Evolutionary conservation across 2,888 invertebrate species (phyloP).

Genomic region (Eugnorisma glareosa): DNA sequence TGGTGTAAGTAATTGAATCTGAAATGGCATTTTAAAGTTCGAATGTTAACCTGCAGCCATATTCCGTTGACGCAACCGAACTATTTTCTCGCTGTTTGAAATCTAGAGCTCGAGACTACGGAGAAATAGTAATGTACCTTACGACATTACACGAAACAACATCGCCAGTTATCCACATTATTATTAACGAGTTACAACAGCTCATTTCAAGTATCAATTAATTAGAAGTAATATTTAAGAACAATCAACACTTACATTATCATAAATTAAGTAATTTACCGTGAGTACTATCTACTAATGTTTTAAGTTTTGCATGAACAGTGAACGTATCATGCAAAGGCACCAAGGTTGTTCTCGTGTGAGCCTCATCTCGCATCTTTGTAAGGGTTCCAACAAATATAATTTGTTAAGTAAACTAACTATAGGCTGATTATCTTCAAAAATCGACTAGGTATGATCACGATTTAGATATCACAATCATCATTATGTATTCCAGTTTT

Average conservation of each 20-base stretch:
- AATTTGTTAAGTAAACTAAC: constrained; percentile 5
- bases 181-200: constrained; percentile 54
- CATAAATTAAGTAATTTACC: constrained; percentile 21
- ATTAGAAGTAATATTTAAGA: constrained; percentile 15
- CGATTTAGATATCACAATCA: constrained; percentile 14
- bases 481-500: constrained; percentile 18
- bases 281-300: constrained; percentile 1
- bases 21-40: constrained; percentile 66
- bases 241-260: constrained; percentile 16
- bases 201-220: constrained; percentile 19
- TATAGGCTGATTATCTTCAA: not conserved
- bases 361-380: constrained; percentile 32
- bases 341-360: constrained; percentile 48
- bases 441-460: constrained; percentile 20
- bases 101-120: constrained; percentile 66
- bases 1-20: constrained; percentile 58
- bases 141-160: constrained; percentile 65
- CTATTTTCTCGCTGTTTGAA: constrained; percentile 66
- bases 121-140: constrained; percentile 64
- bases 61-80: constrained; percentile 66
- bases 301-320: constrained; percentile 22
- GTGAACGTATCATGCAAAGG: constrained; percentile 38
- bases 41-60: constrained; percentile 59
- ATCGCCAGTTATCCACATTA: constrained; percentile 57
- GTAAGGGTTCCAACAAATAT: constrained; percentile 9